phyloP scores from a whole-genome alignment of 2,888 invertebrate genomes.

The Drosophila nigricruria region DNA sequence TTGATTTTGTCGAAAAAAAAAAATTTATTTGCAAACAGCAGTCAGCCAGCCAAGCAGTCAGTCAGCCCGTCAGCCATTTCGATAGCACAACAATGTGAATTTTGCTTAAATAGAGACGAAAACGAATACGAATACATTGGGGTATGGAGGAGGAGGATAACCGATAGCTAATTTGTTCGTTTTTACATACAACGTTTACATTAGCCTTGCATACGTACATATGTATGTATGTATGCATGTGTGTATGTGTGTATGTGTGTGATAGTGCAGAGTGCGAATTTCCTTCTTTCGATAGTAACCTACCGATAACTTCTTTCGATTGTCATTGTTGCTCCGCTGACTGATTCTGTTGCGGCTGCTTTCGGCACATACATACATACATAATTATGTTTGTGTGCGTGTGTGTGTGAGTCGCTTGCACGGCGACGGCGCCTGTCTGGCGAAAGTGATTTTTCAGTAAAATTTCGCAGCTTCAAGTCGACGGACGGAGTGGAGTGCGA shows the following conservation, averaged over 20 bases:
- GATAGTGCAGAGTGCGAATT: slow-evolving; percentile 54
- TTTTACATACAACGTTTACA: slow-evolving; percentile 19
- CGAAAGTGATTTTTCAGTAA: slow-evolving; percentile 76
- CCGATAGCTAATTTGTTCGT: slow-evolving; percentile 17
- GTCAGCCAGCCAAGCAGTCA: background rate
- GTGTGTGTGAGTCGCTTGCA: slow-evolving; percentile 48
- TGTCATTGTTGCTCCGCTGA: slow-evolving; percentile 49
- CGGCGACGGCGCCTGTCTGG: slow-evolving; percentile 69
- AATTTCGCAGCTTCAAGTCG: slow-evolving; percentile 63
- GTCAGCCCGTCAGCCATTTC: slow-evolving; percentile 17
- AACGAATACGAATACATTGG: slow-evolving; percentile 17
- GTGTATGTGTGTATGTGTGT: slow-evolving; percentile 8
- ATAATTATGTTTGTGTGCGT: slow-evolving; percentile 20
- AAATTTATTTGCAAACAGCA: slow-evolving; percentile 26
- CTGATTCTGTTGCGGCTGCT: slow-evolving; percentile 60
- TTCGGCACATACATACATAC: slow-evolving; percentile 44
- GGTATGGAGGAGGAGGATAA: background rate
- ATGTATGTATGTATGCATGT: slow-evolving; percentile 17
- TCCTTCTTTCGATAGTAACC: slow-evolving; percentile 58
- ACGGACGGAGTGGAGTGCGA: slow-evolving; percentile 46
- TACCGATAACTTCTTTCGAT: slow-evolving; percentile 61
- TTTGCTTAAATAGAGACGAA: slow-evolving; percentile 23
- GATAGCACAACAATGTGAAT: slow-evolving; percentile 19
- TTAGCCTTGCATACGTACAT: slow-evolving; percentile 10
- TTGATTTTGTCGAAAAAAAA: slow-evolving; percentile 51